Evolutionary conservation across 1,140 invertebrate species (phyloP).

Genomic region (Papilio polytes): DNA sequence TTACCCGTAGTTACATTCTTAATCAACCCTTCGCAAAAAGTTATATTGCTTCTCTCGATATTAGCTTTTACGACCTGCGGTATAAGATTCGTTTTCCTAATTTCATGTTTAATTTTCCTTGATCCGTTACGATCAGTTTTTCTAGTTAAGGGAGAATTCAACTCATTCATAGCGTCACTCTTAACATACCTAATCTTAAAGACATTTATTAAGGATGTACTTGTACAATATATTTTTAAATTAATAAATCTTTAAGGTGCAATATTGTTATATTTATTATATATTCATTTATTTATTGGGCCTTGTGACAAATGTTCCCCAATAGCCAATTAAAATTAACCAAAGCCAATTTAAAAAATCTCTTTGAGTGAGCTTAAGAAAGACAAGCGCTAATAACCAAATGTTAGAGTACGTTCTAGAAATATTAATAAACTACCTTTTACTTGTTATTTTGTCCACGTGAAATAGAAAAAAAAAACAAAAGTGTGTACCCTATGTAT

Average conservation of each 20-base stretch:
- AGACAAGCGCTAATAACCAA: too few species aligned
- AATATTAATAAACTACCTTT: background rate
- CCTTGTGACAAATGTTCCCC: too few species aligned
- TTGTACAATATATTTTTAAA: too few species aligned
- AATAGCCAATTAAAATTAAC: too few species aligned
- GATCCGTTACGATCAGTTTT: slow-evolving; percentile 1
- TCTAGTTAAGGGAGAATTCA: background rate
- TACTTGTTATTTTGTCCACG: too few species aligned
- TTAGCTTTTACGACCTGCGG: background rate
- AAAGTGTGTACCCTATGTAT: too few species aligned
- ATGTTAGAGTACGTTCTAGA: background rate
- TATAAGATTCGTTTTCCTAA: background rate
- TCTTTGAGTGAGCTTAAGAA: too few species aligned
- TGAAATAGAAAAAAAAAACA: too few species aligned
- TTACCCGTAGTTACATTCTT: slow-evolving; percentile 9
- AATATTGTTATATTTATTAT: too few species aligned
- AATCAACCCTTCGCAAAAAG: slow-evolving; percentile 22
- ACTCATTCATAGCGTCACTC: background rate
- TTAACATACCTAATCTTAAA: background rate
- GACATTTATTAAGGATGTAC: background rate
- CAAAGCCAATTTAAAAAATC: too few species aligned
- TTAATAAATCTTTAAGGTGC: too few species aligned
- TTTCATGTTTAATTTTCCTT: background rate
- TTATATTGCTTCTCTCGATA: slow-evolving; percentile 1
- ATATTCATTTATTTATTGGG: too few species aligned